A percentile compares a stretch with the other conserved stretches of the same genome.
Evolutionary conservation across 2,888 invertebrate species (phyloP).

Genomic region (Pachymerium ferrugineum): DNA sequence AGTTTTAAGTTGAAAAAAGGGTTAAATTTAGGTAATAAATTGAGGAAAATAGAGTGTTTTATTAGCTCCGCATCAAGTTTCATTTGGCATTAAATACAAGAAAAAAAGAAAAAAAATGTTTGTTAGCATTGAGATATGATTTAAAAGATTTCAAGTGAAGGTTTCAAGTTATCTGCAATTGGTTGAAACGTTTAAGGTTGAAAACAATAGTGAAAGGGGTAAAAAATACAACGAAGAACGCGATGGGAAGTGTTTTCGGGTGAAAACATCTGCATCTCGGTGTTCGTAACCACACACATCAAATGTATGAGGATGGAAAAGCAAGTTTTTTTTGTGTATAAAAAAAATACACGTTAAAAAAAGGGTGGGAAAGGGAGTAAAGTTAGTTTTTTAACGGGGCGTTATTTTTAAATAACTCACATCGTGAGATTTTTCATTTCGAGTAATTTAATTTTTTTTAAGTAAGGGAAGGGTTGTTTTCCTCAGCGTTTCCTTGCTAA

Average conservation of each 20-base stretch:
- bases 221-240: constrained; percentile 7
- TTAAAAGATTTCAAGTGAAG: background rate
- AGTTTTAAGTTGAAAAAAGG: constrained; percentile 12
- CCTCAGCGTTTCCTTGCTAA: background rate
- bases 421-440: constrained; percentile 19
- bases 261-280: constrained; percentile 19
- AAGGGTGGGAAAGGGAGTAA: background rate
- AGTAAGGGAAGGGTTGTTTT: constrained; percentile 17
- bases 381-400: constrained; percentile 5
- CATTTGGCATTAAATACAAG: background rate
- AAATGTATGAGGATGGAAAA: constrained; percentile 22
- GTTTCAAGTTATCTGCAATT: too few species aligned
- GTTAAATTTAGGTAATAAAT: constrained; percentile 1
- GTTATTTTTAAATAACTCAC: constrained; percentile 20
- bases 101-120: background rate
- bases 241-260: background rate
- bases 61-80: background rate
- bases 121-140: too few species aligned
- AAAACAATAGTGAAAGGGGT: constrained; percentile 12
- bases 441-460: background rate
- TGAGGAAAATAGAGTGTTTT: constrained; percentile 17
- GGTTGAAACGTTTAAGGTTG: too few species aligned
- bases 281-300: constrained; percentile 25
- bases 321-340: background rate
- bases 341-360: background rate